These are phyloP conservation scores for Platysteira castanea DNA, from an alignment of 2,113 vertebrate genomes.

Conservation along the genomic window DNA sequence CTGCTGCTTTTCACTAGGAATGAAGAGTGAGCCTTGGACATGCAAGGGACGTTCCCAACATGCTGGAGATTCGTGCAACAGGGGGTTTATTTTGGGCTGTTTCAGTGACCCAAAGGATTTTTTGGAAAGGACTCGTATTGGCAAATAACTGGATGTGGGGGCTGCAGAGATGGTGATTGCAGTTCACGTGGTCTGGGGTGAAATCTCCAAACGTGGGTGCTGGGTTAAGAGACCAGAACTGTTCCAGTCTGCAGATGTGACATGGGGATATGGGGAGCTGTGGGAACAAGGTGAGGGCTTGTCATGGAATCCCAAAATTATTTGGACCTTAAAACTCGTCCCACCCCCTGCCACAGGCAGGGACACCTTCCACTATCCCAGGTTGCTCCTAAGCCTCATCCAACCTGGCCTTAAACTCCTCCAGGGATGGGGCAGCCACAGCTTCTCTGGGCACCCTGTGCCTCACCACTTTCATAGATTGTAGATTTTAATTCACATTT, in stretches of 20 bases:
- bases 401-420: not conserved
- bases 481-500: accelerated
- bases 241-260: not conserved
- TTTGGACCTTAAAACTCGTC: not conserved
- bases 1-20: not conserved
- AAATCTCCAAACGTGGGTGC: not conserved
- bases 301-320: not conserved
- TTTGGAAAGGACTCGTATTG: not conserved
- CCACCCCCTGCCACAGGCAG: not conserved
- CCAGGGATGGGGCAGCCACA: not conserved
- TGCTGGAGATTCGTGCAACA: accelerated
- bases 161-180: not conserved
- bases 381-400: not conserved
- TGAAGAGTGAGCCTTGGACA: accelerated
- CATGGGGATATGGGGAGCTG: not conserved
- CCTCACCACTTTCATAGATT: not conserved
- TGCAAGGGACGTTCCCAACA: accelerated
- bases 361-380: not conserved
- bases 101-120: not conserved
- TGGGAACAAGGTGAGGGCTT: not conserved
- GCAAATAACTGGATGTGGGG: not conserved
- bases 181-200: not conserved
- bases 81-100: not conserved
- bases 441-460: not conserved
- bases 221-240: not conserved